Base-by-base conservation (phyloP, 2,797 vertebrate species). In the Stomatorhinus walkeri region DNA sequence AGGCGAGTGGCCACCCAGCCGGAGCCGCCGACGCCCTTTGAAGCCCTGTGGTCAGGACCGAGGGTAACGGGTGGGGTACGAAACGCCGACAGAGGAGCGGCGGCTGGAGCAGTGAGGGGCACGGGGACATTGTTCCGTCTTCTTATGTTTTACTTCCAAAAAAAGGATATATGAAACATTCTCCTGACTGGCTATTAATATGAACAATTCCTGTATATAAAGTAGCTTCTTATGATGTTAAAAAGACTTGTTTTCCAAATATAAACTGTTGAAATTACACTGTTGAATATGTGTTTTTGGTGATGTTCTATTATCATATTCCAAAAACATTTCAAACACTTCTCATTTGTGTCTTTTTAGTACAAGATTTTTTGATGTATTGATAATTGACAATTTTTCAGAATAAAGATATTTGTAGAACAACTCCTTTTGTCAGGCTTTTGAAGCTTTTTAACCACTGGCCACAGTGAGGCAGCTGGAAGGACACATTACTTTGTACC, bases 1-100 rank as follows among this genome's bases (percentile, higher is more conserved):
- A 95, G 94, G 93, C 93, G 90, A 91, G 93, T 92, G 95, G 94
- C 95, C 95, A 96, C 94, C 95, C 95, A 95, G 94, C 93, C 89
- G 94, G 95, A 95, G 95, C 95, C 95, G 94, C 46, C 88, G 90
- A 90, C 87, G 51, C 89, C 90, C 94, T 96, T 96, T 96, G 95
- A 96, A 95, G 93, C 90, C 89, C 32, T 3, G 32, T 90, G 91
- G 90, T 87, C 91, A 87, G 83, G 89, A 87, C 89, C 36, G 87
- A 51, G 87, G 61, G 46, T 19, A 4, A 24, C 48, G 51, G 49
- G 43, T 19, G 54, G 88, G 28, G 19, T 14, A 59, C 24, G 81
- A n/a, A 52, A 7, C 1, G 59, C n/a, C 8, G 48, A 46, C 24
- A 49, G 61, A 43, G 43, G 61, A 43, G 49, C 51, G 48, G 14